Conservation (phyloP, 2,113 vertebrate species). For the Mesitornis unicolor region DNA sequence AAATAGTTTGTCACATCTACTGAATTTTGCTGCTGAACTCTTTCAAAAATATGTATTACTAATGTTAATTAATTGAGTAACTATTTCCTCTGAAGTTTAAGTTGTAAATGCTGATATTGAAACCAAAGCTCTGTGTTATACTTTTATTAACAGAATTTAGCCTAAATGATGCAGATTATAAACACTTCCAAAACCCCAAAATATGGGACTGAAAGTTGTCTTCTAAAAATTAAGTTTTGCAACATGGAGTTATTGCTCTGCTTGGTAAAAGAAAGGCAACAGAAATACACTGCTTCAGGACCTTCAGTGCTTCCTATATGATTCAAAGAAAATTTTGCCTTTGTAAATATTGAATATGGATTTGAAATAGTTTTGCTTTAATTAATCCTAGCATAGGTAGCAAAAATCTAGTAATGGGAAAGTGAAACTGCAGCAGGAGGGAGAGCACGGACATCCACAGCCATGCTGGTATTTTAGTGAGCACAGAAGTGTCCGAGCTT, state of each 20-base stretch:
- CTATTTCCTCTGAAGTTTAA: neutral
- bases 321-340: neutral
- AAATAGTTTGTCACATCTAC: neutral
- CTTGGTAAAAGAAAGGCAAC: constrained; percentile 15
- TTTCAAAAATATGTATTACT: neutral
- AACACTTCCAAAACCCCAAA: neutral
- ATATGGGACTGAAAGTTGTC: neutral
- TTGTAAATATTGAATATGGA: neutral
- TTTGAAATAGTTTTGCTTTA: neutral
- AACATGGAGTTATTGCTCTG: constrained; percentile 47
- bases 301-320: neutral
- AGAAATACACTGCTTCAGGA: neutral
- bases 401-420: neutral
- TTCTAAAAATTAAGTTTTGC: neutral
- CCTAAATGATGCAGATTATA: neutral
- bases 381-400: neutral
- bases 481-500: constrained; percentile 17
- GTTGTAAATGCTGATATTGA: neutral
- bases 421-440: neutral
- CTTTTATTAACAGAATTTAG: neutral
- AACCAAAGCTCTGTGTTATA: neutral
- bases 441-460: neutral
- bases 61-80: neutral
- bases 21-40: neutral
- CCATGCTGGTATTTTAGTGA: neutral